Conservation (phyloP, 1,140 invertebrate species). For the Drosophila santomea region DNA sequence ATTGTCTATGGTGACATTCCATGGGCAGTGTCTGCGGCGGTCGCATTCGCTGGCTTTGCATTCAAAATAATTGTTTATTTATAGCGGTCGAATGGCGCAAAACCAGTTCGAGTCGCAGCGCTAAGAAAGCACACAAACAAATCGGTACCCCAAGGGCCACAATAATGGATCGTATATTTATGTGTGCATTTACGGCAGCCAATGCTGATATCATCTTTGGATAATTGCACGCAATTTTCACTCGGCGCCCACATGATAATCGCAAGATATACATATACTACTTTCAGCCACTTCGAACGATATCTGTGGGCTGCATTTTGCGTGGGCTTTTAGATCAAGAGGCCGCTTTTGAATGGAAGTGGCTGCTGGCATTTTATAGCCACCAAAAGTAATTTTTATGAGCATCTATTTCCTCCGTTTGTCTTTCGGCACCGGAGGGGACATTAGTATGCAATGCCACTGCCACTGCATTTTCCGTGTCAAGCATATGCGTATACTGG, state of each 20-base stretch:
- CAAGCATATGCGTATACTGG: conserved; percentile 68
- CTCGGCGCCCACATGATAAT: conserved; percentile 60
- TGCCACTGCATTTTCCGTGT: conserved; percentile 71
- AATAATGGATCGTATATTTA: conserved; percentile 12
- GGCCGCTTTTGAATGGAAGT: conserved; percentile 24
- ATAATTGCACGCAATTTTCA: conserved; percentile 80
- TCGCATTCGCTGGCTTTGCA: conserved; percentile 41
- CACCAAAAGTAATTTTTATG: conserved; percentile 69
- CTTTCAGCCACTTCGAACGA: conserved; percentile 28
- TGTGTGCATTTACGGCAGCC: conserved; percentile 17
- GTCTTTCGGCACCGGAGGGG: conserved; percentile 21
- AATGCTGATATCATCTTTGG: conserved; percentile 70
- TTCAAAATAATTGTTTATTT: conserved; percentile 65
- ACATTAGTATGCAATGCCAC: conserved; percentile 67
- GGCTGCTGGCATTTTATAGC: conserved; percentile 35
- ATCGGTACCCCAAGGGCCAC: conserved; percentile 12
- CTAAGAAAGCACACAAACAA: conserved; percentile 39
- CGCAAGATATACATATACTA: conserved; percentile 12
- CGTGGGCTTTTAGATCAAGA: conserved; percentile 29
- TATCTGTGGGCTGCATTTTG: conserved; percentile 36
- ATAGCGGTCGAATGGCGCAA: conserved; percentile 55
- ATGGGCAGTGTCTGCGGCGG: conserved; percentile 25
- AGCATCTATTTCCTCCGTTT: conserved; percentile 52
- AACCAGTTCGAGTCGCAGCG: conserved; percentile 46
- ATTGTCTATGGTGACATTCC: conserved; percentile 28